phyloP scores from a whole-genome alignment of 2,888 invertebrate genomes.

The Koerneria pararmatus region DNA sequence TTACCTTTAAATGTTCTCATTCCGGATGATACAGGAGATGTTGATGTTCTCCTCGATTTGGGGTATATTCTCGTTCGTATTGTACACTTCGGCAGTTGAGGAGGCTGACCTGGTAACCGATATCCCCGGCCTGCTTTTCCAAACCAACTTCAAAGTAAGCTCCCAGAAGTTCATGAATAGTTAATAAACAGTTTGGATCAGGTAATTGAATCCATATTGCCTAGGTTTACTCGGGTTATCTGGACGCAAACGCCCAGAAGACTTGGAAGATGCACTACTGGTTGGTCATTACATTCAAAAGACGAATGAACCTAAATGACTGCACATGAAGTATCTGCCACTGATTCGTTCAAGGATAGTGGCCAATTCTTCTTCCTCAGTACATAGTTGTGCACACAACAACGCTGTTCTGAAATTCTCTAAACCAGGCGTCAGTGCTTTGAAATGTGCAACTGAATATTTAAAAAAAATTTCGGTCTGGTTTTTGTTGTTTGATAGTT shows the following conservation, averaged over 20 bases:
- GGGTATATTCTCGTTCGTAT: too few species aligned
- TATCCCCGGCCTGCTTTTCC: conserved; percentile 60
- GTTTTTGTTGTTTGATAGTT: too few species aligned
- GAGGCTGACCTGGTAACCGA: conserved; percentile 54
- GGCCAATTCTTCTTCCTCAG: background rate
- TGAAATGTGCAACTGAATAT: too few species aligned
- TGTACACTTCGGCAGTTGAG: too few species aligned
- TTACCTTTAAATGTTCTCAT: too few species aligned
- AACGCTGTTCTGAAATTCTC: too few species aligned
- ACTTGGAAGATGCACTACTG: conserved; percentile 62
- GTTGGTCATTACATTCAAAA: conserved; percentile 41
- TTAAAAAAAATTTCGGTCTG: too few species aligned
- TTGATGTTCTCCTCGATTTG: too few species aligned
- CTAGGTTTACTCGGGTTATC: conserved; percentile 63
- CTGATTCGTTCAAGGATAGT: background rate
- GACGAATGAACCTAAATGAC: background rate
- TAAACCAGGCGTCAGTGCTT: too few species aligned
- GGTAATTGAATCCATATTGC: conserved; percentile 46
- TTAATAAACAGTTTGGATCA: background rate
- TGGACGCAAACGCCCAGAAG: conserved; percentile 59
- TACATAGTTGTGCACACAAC: too few species aligned
- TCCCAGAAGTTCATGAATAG: background rate
- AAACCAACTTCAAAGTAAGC: conserved; percentile 36
- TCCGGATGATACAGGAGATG: too few species aligned
- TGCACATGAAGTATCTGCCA: background rate